Evolutionary conservation across 2,797 vertebrate species (phyloP).

Genomic region (Cacajao melanocephalus): DNA sequence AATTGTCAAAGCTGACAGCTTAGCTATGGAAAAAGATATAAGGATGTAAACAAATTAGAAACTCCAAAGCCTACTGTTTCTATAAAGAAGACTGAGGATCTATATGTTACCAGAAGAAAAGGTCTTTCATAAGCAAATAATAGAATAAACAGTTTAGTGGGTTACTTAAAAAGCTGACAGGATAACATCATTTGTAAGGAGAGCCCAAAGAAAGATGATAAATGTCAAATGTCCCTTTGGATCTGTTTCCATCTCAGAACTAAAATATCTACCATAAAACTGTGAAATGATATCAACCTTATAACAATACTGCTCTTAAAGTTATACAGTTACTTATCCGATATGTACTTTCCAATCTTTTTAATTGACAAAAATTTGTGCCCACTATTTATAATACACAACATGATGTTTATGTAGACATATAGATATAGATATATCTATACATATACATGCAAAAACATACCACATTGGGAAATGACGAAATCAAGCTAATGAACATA

Average conservation of each 20-base stretch:
- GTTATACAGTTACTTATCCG: background rate
- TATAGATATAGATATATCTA: rapidly evolving
- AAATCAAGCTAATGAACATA: background rate
- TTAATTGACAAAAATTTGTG: background rate
- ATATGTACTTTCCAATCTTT: background rate
- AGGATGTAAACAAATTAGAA: constrained; percentile 5
- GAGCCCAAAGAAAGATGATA: background rate
- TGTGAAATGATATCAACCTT: background rate
- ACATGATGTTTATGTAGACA: background rate
- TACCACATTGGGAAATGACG: background rate
- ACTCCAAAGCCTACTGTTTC: background rate
- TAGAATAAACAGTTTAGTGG: background rate
- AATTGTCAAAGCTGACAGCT: background rate
- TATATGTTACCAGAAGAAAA: background rate
- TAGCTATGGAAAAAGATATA: background rate
- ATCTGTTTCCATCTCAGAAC: background rate
- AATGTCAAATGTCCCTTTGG: background rate
- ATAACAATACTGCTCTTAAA: background rate
- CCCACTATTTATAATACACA: background rate
- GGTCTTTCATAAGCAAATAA: background rate
- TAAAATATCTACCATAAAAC: background rate
- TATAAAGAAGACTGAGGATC: background rate
- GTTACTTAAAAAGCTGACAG: background rate
- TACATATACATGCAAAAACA: background rate
- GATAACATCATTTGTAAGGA: background rate